Percentiles rank a stretch among this genome's conserved stretches.
Conservation (phyloP, 2,797 vertebrate species). For the Sorex maritimensis region DNA sequence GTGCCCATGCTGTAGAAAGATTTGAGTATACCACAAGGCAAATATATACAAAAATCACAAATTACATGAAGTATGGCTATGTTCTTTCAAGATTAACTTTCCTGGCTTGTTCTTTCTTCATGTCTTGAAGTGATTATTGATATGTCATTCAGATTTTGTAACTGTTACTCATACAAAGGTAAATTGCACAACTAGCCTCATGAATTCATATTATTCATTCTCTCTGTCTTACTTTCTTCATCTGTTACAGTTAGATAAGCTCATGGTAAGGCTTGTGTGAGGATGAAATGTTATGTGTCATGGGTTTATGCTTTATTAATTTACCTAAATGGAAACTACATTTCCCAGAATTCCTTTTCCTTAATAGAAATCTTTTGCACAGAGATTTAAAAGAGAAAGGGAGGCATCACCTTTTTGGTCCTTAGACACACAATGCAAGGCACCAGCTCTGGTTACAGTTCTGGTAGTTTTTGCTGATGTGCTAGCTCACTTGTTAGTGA, state of each 20-base stretch:
- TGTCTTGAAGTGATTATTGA: conserved; percentile 9
- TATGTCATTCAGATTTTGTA: background rate
- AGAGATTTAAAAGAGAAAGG: background rate
- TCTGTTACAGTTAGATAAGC: background rate
- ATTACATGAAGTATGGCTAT: background rate
- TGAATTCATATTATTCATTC: background rate
- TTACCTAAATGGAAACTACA: background rate
- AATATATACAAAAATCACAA: background rate
- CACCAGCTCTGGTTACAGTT: background rate
- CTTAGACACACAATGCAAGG: background rate
- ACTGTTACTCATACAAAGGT: background rate
- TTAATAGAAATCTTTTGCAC: background rate
- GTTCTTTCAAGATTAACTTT: background rate
- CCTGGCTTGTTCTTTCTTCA: background rate
- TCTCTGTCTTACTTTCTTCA: conserved; percentile 12
- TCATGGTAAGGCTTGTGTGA: background rate
- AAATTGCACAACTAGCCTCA: background rate
- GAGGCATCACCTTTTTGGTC: background rate
- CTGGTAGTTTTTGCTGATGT: background rate
- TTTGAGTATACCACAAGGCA: background rate
- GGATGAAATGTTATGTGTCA: background rate
- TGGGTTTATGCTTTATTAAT: background rate
- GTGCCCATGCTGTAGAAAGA: background rate
- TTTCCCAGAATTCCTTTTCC: background rate
- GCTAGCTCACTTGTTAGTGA: background rate